Conservation (phyloP, 1,140 invertebrate genomes). For the Heterodera schachtii region DNA sequence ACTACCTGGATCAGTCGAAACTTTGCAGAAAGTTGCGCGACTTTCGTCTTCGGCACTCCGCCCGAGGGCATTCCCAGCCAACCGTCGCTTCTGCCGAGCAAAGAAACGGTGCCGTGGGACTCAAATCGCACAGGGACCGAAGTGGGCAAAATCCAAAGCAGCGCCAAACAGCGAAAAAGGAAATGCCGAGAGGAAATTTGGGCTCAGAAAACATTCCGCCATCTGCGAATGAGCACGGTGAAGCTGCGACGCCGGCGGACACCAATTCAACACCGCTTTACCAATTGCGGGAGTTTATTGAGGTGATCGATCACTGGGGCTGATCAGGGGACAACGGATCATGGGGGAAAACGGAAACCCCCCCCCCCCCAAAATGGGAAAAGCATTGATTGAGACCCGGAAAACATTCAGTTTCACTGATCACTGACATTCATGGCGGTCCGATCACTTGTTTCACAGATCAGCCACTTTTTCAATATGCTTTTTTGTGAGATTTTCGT, state of each 20-base stretch:
- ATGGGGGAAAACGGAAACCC: no score
- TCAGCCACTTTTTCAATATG: conserved; percentile 17
- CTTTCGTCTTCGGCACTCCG: conserved; percentile 44
- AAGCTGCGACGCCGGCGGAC: neutral
- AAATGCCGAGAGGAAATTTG: no score
- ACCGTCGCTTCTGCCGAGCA: no score
- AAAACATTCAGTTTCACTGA: no score
- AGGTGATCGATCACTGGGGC: conserved; percentile 19
- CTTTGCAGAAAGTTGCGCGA: conserved; percentile 58
- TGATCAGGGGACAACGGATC: no score
- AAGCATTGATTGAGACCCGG: no score
- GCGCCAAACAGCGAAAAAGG: neutral
- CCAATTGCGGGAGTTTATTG: conserved; percentile 37
- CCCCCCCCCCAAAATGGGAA: no score
- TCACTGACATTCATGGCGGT: no score
- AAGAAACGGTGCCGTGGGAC: no score
- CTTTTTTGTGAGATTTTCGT: conserved; percentile 18
- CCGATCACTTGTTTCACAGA: no score
- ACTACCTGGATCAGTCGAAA: conserved; percentile 51
- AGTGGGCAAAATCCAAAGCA: neutral
- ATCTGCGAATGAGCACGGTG: no score
- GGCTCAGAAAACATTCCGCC: no score
- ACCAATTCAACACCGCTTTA: conserved; percentile 30
- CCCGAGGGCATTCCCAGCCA: neutral
- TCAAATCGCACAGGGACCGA: neutral